phyloP scores from a whole-genome alignment of 2,888 invertebrate genomes.

The Ennomos erosarius region DNA sequence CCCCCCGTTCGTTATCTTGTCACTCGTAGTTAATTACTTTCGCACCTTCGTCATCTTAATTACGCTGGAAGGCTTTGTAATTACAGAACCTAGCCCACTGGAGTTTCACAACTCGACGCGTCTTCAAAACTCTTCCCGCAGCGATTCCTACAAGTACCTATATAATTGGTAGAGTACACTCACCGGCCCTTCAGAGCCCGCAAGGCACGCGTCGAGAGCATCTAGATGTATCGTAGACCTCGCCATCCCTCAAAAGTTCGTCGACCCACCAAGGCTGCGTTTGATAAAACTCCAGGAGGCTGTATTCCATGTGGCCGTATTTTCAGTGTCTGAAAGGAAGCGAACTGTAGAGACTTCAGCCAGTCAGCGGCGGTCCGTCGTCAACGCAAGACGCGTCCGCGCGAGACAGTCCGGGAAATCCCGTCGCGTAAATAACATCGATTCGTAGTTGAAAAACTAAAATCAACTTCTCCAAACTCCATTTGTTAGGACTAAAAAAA shows the following conservation, averaged over 20 bases:
- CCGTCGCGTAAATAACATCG: conserved; percentile 77
- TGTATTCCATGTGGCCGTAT: conserved; percentile 61
- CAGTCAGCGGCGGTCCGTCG: conserved; percentile 68
- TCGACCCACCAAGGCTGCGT: conserved; percentile 68
- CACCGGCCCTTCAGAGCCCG: conserved; percentile 18
- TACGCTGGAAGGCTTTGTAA: conserved; percentile 20
- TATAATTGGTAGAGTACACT: conserved; percentile 40
- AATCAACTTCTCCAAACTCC: conserved; percentile 22
- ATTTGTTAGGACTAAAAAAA: conserved; percentile 4
- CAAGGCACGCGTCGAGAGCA: conserved; percentile 44
- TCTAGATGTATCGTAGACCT: conserved; percentile 51
- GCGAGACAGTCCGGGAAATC: conserved; percentile 36
- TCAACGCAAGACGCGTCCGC: conserved; percentile 47
- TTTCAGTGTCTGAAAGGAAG: conserved; percentile 62
- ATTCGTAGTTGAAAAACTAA: conserved; percentile 45
- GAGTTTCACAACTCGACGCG: conserved; percentile 11
- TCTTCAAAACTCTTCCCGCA: conserved; percentile 24
- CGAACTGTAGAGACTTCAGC: conserved; percentile 27
- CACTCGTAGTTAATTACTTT: conserved; percentile 25
- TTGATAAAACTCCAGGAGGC: conserved; percentile 69
- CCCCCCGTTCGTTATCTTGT: conserved; percentile 23
- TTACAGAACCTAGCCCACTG: conserved; percentile 15
- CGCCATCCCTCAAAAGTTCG: conserved; percentile 70
- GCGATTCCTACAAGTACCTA: conserved; percentile 26
- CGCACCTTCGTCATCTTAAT: conserved; percentile 29